Percentiles rank a stretch among this genome's conserved stretches.
Evolutionary conservation across 2,888 invertebrate species (phyloP).

Genomic region (Sinotaia quadrata): DNA sequence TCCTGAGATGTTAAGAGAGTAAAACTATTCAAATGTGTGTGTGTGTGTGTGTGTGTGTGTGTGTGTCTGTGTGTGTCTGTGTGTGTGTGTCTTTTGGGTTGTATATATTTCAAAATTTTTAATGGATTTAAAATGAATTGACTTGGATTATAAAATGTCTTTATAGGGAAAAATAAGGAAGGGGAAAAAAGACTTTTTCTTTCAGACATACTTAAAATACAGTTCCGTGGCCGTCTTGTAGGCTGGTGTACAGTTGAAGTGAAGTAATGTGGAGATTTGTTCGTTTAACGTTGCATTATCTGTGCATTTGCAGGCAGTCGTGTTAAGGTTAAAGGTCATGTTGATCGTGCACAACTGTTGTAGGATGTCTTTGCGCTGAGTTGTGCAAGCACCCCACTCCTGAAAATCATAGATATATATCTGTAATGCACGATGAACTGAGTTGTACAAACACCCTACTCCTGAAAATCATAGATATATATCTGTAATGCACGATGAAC

Average conservation of each 20-base stretch:
- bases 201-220: constrained; percentile 55
- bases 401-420: too few species aligned
- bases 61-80: neutral
- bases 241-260: constrained; percentile 47
- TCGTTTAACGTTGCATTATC: constrained; percentile 38
- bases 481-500: too few species aligned
- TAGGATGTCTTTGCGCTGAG: constrained; percentile 34
- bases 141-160: too few species aligned
- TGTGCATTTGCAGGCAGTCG: constrained; percentile 39
- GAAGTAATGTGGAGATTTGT: neutral
- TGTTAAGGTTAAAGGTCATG: constrained; percentile 33
- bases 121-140: too few species aligned
- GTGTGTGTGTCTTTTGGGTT: neutral
- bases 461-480: constrained; percentile 44
- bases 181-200: neutral
- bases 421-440: too few species aligned
- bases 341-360: constrained; percentile 46
- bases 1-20: constrained; percentile 34
- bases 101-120: neutral
- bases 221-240: constrained; percentile 47
- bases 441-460: constrained; percentile 51
- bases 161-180: neutral
- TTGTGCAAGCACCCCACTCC: constrained; percentile 55
- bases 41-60: neutral
- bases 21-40: neutral